Conservation (phyloP, 2,888 invertebrate genomes). For the Acronicta psi region DNA sequence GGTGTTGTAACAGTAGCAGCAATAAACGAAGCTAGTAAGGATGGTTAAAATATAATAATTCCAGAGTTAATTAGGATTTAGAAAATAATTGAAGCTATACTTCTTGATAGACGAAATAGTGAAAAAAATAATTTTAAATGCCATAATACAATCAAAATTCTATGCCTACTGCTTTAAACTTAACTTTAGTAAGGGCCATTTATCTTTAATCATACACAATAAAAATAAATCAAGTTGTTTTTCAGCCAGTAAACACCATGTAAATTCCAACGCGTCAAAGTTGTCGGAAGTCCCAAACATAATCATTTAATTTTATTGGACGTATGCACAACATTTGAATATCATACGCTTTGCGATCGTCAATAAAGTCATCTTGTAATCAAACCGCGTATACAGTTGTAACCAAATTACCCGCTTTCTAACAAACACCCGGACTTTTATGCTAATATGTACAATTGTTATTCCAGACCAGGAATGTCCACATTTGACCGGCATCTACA, state of each 20-base stretch:
- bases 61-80: too few species aligned
- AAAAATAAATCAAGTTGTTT: conserved; percentile 55
- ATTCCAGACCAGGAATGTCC: conserved; percentile 83
- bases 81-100: background rate
- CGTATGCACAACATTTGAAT: conserved; percentile 75
- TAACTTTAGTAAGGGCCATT: conserved; percentile 18
- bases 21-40: too few species aligned
- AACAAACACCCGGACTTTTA: conserved; percentile 88
- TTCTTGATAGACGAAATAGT: too few species aligned
- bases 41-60: too few species aligned
- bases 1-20: too few species aligned
- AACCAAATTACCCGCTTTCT: conserved; percentile 89
- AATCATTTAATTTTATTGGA: conserved; percentile 79
- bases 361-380: conserved; percentile 78
- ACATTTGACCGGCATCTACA: conserved; percentile 88
- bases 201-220: conserved; percentile 36
- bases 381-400: conserved; percentile 80
- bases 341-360: conserved; percentile 71
- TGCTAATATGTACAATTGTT: conserved; percentile 86
- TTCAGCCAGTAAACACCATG: conserved; percentile 52
- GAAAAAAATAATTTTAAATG: too few species aligned
- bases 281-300: conserved; percentile 81
- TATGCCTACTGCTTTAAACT: conserved; percentile 36
- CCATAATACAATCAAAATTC: background rate
- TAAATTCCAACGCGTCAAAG: conserved; percentile 61